Percentiles rank a stretch among this genome's conserved stretches.
phyloP scores from a whole-genome alignment of 2,888 invertebrate genomes.

The Didymodactylos carnosus region DNA sequence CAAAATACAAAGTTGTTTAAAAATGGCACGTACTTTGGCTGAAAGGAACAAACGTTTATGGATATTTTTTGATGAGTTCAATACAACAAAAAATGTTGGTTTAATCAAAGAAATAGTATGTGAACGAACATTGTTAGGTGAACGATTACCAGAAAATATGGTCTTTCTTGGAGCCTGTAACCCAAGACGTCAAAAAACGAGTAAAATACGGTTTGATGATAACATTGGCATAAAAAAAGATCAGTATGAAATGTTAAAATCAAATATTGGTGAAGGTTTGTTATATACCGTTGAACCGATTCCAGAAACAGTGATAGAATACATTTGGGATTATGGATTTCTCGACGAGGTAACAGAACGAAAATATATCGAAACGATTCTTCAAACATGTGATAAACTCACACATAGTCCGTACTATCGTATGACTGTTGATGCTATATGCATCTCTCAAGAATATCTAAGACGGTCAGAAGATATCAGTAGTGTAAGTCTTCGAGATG shows the following conservation, averaged over 20 bases:
- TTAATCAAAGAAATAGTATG: conserved; percentile 30
- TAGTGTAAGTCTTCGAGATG: conserved; percentile 1
- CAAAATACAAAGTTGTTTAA: conserved; percentile 19
- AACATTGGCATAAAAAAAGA: neutral
- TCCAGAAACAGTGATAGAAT: neutral
- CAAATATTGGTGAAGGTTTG: neutral
- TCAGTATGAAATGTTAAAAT: neutral
- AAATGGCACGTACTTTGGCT: conserved; percentile 17
- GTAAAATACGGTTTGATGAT: neutral
- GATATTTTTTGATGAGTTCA: conserved; percentile 25
- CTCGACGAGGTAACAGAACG: neutral
- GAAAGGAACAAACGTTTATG: neutral
- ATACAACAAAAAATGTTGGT: conserved; percentile 29
- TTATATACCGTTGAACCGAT: neutral
- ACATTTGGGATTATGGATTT: conserved; percentile 2
- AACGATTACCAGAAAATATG: conserved; percentile 20
- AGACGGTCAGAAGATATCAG: neutral
- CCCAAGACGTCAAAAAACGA: conserved; percentile 26
- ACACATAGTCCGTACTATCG: neutral
- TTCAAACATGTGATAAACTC: no score
- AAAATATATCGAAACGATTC: neutral
- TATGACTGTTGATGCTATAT: neutral
- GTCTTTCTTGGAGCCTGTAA: conserved; percentile 30
- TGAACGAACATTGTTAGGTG: conserved; percentile 23
- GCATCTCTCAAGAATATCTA: neutral